Percentiles rank a stretch among this genome's conserved stretches.
phyloP scores from a whole-genome alignment of 1,140 invertebrate species.

The Caenorhabditis brenneri region DNA sequence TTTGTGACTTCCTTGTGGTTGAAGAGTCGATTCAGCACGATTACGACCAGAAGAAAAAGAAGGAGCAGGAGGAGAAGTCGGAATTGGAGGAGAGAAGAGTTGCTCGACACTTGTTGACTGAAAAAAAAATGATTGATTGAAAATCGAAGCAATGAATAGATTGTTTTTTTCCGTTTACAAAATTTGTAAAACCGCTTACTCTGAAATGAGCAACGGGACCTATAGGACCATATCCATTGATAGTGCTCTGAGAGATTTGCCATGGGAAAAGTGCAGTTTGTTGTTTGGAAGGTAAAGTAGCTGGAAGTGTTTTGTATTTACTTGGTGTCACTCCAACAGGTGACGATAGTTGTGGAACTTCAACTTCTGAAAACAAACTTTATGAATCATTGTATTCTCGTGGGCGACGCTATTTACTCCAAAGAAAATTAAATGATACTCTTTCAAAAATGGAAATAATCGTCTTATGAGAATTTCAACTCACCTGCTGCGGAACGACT shows the following conservation, averaged over 20 bases:
- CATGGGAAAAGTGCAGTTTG: neutral
- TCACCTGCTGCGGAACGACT: neutral
- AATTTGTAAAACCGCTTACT: too few relatives aligned
- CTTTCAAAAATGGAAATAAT: neutral
- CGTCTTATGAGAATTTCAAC: neutral
- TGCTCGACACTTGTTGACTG: slow-evolving; percentile 17
- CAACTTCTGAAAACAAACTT: neutral
- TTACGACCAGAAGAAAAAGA: neutral
- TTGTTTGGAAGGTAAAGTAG: neutral
- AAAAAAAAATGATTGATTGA: neutral
- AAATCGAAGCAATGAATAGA: too few relatives aligned
- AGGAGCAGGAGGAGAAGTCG: too few relatives aligned
- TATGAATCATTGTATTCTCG: too few relatives aligned
- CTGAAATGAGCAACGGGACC: too few relatives aligned
- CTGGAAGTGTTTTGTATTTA: slow-evolving; percentile 24
- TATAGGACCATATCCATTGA: too few relatives aligned
- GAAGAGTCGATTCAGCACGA: neutral
- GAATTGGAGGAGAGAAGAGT: neutral
- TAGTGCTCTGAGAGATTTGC: neutral
- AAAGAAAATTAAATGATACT: too few relatives aligned
- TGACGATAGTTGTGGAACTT: neutral
- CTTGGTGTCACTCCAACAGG: neutral
- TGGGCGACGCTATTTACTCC: too few relatives aligned
- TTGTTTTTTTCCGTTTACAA: too few relatives aligned
- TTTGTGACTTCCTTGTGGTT: slow-evolving; percentile 13